Conservation (phyloP, 1,140 invertebrate genomes). For the Pomacea maculata region DNA sequence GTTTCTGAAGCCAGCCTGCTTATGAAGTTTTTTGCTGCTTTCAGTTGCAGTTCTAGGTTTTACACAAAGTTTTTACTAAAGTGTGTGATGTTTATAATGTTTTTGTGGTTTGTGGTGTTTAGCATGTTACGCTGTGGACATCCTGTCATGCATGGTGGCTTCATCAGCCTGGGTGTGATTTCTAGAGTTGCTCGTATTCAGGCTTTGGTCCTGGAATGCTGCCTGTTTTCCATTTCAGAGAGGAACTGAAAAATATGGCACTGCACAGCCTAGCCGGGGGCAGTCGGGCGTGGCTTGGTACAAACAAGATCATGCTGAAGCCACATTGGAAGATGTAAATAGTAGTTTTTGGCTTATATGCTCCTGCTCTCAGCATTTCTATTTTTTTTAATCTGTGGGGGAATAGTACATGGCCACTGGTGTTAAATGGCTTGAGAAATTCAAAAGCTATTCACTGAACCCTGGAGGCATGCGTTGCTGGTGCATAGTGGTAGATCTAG, state of each 20-base stretch:
- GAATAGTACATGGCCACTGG: background rate
- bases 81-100: background rate
- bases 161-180: background rate
- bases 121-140: background rate
- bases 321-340: constrained; percentile 31
- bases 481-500: background rate
- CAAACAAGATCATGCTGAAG: constrained; percentile 38
- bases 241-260: constrained; percentile 53
- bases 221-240: constrained; percentile 46
- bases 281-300: constrained; percentile 51
- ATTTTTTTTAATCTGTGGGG: constrained; percentile 7
- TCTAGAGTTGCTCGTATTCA: no score
- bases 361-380: background rate
- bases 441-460: background rate
- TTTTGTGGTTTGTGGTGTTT: background rate
- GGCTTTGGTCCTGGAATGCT: background rate
- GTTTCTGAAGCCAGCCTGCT: no score
- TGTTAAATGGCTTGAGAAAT: background rate
- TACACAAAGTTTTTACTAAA: no score
- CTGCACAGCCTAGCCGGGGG: constrained; percentile 29
- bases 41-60: no score
- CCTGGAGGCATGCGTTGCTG: background rate
- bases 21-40: no score
- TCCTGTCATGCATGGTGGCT: background rate
- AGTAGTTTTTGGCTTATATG: constrained; percentile 1